These are phyloP conservation scores for Hippasteria phrygiana DNA, from an alignment of 53 echinoderm and acorn worm genomes.

Conservation along the genomic window DNA sequence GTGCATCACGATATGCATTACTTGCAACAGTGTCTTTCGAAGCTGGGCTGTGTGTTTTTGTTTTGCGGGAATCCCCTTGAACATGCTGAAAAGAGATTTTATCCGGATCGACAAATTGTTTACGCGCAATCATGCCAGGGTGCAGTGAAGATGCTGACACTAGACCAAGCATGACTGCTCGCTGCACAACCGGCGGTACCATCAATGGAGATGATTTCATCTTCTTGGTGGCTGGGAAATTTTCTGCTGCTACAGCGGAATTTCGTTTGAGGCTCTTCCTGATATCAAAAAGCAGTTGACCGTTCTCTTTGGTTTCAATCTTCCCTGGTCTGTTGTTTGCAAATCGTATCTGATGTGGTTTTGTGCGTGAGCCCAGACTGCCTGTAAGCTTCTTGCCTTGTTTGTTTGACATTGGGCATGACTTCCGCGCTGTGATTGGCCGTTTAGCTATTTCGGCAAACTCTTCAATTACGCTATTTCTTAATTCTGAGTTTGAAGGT, in stretches of 20 bases:
- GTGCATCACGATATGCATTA: not conserved
- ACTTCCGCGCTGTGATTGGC: not conserved
- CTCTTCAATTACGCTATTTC: not conserved
- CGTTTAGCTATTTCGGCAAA: not conserved
- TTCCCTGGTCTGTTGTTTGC: not conserved
- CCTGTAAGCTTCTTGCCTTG: not conserved
- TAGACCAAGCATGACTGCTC: constrained; percentile 37
- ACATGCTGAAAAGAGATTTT: not conserved
- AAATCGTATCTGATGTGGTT: constrained; percentile 12
- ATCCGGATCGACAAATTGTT: not conserved
- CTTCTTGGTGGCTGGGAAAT: not conserved
- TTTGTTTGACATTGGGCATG: not conserved
- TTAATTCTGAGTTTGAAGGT: not conserved
- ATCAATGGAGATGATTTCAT: not conserved
- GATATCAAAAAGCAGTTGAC: not conserved
- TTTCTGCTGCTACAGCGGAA: not conserved
- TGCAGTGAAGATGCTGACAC: not conserved
- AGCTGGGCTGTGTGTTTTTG: not conserved
- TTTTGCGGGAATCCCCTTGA: not conserved
- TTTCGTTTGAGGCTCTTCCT: constrained; percentile 4
- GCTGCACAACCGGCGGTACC: constrained; percentile 18
- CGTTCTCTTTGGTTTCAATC: not conserved
- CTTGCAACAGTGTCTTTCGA: not conserved
- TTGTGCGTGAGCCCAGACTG: not conserved
- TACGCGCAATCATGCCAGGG: not conserved